phyloP scores from a whole-genome alignment of 2,888 invertebrate genomes.

The Tenthredo amoena region DNA sequence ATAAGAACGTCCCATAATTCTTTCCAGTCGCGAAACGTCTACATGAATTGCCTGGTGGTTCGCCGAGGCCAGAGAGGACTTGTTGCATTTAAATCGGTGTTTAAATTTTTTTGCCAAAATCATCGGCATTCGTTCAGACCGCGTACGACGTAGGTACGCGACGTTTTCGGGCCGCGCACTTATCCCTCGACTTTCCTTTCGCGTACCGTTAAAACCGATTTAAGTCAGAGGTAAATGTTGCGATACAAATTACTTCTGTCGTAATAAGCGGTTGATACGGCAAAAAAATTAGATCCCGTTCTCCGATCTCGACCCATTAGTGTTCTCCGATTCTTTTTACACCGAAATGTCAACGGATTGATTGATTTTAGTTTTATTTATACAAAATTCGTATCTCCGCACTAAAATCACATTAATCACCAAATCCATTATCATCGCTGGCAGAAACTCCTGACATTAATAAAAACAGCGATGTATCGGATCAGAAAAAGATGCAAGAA shows the following conservation, averaged over 20 bases:
- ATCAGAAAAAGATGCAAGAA: neutral
- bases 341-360: constrained; percentile 9
- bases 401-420: neutral
- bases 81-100: constrained; percentile 61
- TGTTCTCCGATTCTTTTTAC: constrained; percentile 2
- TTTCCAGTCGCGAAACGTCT: neutral
- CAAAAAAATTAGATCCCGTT: constrained; percentile 40
- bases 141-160: constrained; percentile 44
- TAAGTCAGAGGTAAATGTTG: constrained; percentile 33
- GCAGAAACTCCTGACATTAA: neutral
- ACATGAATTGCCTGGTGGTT: neutral
- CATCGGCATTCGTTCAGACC: constrained; percentile 51
- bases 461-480: neutral
- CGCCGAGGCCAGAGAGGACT: neutral
- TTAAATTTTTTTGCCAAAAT: constrained; percentile 57
- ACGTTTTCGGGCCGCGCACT: neutral
- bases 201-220: constrained; percentile 47
- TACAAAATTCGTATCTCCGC: neutral
- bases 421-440: neutral
- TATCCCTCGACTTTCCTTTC: constrained; percentile 32
- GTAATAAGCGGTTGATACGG: constrained; percentile 28
- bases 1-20: constrained; percentile 10
- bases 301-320: neutral
- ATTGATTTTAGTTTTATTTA: constrained; percentile 24
- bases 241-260: constrained; percentile 45